Evolutionary conservation across 2,113 vertebrate species (phyloP), one percentile per base, ranked within the genome.

Genomic region (Peromyscus polionotus): DNA sequence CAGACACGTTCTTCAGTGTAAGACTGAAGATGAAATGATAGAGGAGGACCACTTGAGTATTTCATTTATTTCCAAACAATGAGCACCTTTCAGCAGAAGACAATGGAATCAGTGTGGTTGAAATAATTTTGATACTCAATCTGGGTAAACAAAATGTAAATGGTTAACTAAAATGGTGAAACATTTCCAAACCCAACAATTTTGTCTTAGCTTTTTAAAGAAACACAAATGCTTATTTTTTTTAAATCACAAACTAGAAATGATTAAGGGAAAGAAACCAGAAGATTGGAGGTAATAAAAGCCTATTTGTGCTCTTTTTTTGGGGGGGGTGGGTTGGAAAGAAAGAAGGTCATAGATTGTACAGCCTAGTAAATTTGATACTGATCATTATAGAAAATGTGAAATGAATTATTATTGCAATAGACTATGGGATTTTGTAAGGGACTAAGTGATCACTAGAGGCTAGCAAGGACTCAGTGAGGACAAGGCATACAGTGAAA

Each of bases 31-130:
- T 1, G 42, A 88, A 20, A 87, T 59, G 39, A 94, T 19, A 80
- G 72, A 87, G 45, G 51, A 48, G 48, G 76, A 36, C 45, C 65
- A 59, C 10, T 88, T 45, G 63, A 83, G 72, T 28, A 45, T 61
- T 90, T 86, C 81, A 77, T 77, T 68, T 95, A 72, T 93, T 93
- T 65, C 75, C 91, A 68, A 86, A 91, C 92, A 90, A 83, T 33
- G 42, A 68, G 70, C 48, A 7, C 68, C 67, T 94, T 97, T 83
- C 65, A 39, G 39, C 31, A 81, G 76, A 57, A 90, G 45, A 94
- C 42, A 95, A 85, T 22, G 72, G 67, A 93, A 97, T 95, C 48
- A 31, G 93, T 96, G 76, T 70, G 86, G 59, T 86, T 77, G 83
- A 90, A 97, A 84, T 86, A 68, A 51, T 88, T 87, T 95, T 57